A percentile compares a stretch with the other conserved stretches of the same genome.
Evolutionary conservation across 2,888 invertebrate genomes (phyloP).

Genomic region (Rotaria socialis): DNA sequence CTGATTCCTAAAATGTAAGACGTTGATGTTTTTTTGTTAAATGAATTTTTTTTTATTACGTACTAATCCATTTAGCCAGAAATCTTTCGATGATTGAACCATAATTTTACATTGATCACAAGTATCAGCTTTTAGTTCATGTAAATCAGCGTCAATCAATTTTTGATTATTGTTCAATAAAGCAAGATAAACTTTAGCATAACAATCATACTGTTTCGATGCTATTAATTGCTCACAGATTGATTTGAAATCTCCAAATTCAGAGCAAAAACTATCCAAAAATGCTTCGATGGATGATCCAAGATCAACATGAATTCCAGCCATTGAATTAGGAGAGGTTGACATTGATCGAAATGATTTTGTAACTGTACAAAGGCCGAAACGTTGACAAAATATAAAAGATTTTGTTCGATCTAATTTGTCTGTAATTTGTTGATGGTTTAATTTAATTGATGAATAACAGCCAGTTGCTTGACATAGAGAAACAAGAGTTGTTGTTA

Average conservation of each 20-base stretch:
- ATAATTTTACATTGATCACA: slow-evolving; percentile 3
- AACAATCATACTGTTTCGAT: neutral
- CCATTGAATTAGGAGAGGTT: neutral
- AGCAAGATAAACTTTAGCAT: neutral
- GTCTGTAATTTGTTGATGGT: neutral
- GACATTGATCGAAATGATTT: neutral
- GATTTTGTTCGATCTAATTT: neutral
- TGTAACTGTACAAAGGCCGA: neutral
- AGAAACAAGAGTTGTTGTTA: neutral
- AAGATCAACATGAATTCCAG: neutral
- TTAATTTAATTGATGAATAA: neutral
- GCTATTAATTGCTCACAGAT: neutral
- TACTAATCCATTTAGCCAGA: neutral
- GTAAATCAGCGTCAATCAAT: neutral
- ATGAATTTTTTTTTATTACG: neutral
- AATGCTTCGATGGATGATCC: neutral
- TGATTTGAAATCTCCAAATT: neutral
- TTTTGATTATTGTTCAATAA: neutral
- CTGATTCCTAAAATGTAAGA: neutral
- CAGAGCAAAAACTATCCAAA: neutral
- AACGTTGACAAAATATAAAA: neutral
- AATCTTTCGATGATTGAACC: neutral
- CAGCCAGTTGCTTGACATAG: neutral
- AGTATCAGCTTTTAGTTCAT: too few species aligned
- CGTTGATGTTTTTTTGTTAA: too few species aligned